phyloP scores from a whole-genome alignment of 1,140 invertebrate genomes.

The Scaptomyza pallida region DNA sequence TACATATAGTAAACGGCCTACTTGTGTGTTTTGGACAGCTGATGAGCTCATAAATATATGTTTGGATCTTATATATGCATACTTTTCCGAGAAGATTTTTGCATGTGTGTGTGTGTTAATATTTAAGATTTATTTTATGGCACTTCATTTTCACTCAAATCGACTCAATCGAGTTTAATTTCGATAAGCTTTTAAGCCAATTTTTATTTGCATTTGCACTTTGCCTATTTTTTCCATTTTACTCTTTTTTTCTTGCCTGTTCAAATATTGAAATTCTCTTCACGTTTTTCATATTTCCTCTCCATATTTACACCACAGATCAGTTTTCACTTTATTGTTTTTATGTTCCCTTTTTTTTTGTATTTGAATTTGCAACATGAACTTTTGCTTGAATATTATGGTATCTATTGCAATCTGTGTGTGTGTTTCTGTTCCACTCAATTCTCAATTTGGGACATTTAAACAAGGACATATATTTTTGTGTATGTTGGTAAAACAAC shows the following conservation, averaged over 20 bases:
- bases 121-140: neutral
- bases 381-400: conserved; percentile 11
- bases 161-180: conserved; percentile 15
- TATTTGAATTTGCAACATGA: neutral
- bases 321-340: neutral
- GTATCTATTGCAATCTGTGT: conserved; percentile 28
- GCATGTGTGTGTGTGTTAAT: neutral
- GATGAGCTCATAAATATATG: neutral
- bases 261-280: conserved; percentile 5
- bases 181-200: neutral
- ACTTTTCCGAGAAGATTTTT: conserved; percentile 1
- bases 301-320: too few relatives aligned
- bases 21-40: conserved; percentile 27
- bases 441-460: conserved; percentile 28
- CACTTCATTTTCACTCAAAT: conserved; percentile 10
- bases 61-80: conserved; percentile 4
- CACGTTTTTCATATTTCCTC: neutral
- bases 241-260: neutral
- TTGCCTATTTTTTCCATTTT: neutral
- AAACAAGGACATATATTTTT: conserved; percentile 28
- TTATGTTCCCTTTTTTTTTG: neutral
- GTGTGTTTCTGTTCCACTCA: conserved; percentile 17
- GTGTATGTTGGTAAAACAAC: conserved; percentile 26
- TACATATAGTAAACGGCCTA: conserved; percentile 56
- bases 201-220: conserved; percentile 3